phyloP scores from a whole-genome alignment of 2,113 vertebrate species.

The Pseudolaguvia tuberculata region DNA sequence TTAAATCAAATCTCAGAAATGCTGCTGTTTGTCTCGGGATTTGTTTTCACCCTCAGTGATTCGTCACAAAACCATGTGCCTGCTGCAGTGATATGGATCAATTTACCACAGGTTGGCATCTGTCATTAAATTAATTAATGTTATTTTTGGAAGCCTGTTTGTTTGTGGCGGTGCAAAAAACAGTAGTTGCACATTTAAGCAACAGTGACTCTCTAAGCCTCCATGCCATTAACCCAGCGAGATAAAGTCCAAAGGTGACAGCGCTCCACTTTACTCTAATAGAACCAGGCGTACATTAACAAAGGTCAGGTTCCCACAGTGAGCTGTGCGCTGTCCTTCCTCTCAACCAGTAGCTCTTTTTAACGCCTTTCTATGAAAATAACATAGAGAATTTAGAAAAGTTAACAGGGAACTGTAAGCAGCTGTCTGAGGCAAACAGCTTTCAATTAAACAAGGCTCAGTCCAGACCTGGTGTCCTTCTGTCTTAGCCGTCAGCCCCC shows the following conservation, averaged over 20 bases:
- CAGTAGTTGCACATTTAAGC: neutral
- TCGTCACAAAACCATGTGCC: neutral
- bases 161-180: neutral
- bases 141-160: neutral
- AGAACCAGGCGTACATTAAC: constrained; percentile 11
- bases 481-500: constrained; percentile 54
- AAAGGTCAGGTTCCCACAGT: constrained; percentile 4
- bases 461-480: constrained; percentile 62
- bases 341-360: constrained; percentile 9
- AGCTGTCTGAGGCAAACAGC: constrained; percentile 61
- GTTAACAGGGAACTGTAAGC: constrained; percentile 51
- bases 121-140: neutral
- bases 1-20: neutral
- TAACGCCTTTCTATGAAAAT: neutral
- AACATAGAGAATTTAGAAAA: neutral
- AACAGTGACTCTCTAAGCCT: neutral
- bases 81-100: neutral
- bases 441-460: constrained; percentile 64
- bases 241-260: neutral
- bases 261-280: constrained; percentile 10
- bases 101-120: neutral
- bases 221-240: neutral
- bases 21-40: neutral
- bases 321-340: neutral
- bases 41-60: neutral